Conservation (phyloP, 2,797 vertebrate genomes). For the Hapalemur alaotrensis region DNA sequence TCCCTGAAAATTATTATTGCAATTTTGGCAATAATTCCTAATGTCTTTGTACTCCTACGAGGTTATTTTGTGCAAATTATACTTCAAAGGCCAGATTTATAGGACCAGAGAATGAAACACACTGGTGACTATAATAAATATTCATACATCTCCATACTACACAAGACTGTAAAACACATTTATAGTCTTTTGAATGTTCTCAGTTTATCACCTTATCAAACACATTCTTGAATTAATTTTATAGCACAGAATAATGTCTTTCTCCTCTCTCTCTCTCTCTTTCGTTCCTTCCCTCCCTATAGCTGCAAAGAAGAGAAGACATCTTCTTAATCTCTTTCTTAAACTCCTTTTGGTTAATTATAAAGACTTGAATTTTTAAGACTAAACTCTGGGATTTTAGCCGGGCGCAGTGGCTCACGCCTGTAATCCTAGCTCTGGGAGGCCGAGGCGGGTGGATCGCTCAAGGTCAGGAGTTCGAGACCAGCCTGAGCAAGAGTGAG, state of each 20-base stretch:
- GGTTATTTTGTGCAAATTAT: neutral
- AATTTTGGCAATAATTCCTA: neutral
- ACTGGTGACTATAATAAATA: neutral
- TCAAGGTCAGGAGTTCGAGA: too few relatives aligned
- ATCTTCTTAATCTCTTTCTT: neutral
- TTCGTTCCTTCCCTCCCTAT: neutral
- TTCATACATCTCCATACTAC: neutral
- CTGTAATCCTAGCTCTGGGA: too few relatives aligned
- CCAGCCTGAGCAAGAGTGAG: too few relatives aligned
- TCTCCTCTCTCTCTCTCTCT: neutral
- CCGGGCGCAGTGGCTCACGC: too few relatives aligned
- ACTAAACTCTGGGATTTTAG: neutral
- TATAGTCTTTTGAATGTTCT: neutral
- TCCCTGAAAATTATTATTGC: neutral
- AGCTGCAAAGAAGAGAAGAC: neutral
- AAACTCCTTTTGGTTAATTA: neutral
- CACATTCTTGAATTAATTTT: neutral
- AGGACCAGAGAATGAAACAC: neutral
- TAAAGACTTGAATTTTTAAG: neutral
- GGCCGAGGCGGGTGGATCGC: too few relatives aligned
- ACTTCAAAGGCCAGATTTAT: neutral
- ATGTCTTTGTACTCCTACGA: neutral
- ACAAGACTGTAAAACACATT: neutral
- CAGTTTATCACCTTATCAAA: neutral
- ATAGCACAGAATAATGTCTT: neutral